Conservation (phyloP, 2,888 invertebrate species). For the Acrobasis suavella region DNA sequence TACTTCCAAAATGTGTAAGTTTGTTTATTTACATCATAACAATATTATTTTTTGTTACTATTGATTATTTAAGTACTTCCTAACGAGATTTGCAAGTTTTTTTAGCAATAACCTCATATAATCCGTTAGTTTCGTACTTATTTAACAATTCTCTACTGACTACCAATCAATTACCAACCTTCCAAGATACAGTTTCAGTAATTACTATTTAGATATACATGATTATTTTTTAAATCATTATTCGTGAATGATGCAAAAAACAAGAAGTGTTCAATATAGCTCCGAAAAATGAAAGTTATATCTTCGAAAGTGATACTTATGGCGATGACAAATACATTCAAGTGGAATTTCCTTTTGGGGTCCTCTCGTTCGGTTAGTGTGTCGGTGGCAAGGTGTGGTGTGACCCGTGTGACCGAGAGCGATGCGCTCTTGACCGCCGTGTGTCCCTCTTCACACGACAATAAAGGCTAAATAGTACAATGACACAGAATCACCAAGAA, state of each 20-base stretch:
- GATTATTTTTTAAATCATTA: too few relatives aligned
- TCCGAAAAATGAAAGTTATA: conserved; percentile 2
- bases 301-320: conserved; percentile 25
- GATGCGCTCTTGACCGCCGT: not conserved
- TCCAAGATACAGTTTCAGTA: too few relatives aligned
- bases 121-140: too few relatives aligned
- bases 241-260: too few relatives aligned
- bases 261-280: not conserved
- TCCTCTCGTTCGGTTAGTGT: conserved; percentile 39
- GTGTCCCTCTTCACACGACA: not conserved
- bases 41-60: conserved; percentile 8
- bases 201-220: too few relatives aligned
- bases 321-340: not conserved
- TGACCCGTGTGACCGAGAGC: not conserved
- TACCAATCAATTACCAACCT: too few relatives aligned
- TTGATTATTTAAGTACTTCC: conserved; percentile 8
- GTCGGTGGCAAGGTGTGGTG: conserved; percentile 26
- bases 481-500: not conserved
- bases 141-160: too few relatives aligned
- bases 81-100: not conserved
- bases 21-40: not conserved
- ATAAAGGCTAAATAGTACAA: not conserved
- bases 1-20: not conserved
- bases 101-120: not conserved
- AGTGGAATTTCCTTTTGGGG: conserved; percentile 32